These are phyloP conservation scores for Staurois parvus DNA, from an alignment of 2,797 vertebrate genomes.

Conservation along the genomic window DNA sequence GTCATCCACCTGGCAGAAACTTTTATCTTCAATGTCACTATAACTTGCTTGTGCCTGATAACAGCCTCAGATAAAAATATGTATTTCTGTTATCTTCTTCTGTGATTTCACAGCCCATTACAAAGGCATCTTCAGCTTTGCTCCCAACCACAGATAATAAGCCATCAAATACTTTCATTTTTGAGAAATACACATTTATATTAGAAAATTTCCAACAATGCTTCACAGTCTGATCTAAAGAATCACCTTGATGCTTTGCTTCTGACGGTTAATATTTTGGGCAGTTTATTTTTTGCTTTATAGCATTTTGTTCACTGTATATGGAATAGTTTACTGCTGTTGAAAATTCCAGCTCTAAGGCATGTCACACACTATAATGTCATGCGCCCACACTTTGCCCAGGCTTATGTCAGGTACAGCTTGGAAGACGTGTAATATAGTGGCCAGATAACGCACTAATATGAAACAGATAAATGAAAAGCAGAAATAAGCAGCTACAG, in stretches of 20 bases:
- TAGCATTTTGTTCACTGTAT: not conserved
- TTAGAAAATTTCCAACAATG: conserved; percentile 39
- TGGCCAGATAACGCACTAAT: too few relatives aligned
- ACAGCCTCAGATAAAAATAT: conserved; percentile 41
- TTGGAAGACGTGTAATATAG: not conserved
- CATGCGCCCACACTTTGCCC: not conserved
- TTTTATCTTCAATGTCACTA: conserved; percentile 52
- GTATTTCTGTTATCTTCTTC: conserved; percentile 42
- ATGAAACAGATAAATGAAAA: not conserved
- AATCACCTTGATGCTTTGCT: not conserved
- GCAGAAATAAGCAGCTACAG: too few relatives aligned
- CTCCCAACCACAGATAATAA: conserved; percentile 35
- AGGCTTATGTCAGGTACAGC: not conserved
- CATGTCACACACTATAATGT: not conserved
- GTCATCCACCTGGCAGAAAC: conserved; percentile 26
- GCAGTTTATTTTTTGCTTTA: not conserved
- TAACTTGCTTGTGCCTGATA: conserved; percentile 50
- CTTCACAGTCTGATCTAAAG: not conserved
- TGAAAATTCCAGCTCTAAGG: not conserved
- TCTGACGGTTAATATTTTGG: not conserved
- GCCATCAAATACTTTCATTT: conserved; percentile 36
- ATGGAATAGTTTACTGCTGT: not conserved
- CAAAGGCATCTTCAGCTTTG: conserved; percentile 32
- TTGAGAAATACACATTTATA: conserved; percentile 26
- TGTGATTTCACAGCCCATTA: conserved; percentile 44